These are phyloP conservation scores for Yponomeuta evonymella DNA, from an alignment of 2,888 invertebrate genomes.

Conservation along the genomic window DNA sequence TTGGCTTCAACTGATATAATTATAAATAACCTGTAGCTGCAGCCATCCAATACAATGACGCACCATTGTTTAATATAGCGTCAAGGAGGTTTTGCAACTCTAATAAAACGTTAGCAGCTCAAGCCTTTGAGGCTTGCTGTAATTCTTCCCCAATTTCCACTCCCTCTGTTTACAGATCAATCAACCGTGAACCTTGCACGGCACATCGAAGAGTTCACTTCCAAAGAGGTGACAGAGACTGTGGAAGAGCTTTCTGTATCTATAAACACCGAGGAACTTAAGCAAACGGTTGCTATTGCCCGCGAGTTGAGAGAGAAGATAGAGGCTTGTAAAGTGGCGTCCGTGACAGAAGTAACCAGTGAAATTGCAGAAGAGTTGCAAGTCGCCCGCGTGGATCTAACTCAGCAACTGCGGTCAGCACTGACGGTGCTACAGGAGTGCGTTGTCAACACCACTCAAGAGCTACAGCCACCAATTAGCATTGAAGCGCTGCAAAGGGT, in stretches of 20 bases:
- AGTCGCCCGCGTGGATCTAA: slow-evolving; percentile 23
- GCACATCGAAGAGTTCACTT: slow-evolving; percentile 34
- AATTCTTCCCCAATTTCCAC: background rate
- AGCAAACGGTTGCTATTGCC: slow-evolving; percentile 28
- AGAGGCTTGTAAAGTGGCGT: slow-evolving; percentile 15
- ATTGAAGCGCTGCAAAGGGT: slow-evolving; percentile 32
- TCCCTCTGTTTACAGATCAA: slow-evolving; percentile 6
- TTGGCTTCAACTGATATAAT: too few relatives aligned
- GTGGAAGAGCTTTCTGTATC: slow-evolving; percentile 27
- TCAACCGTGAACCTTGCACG: slow-evolving; percentile 25
- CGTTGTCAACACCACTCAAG: slow-evolving; percentile 24
- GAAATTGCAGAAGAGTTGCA: background rate
- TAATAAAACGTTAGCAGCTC: too few relatives aligned
- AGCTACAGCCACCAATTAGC: slow-evolving; percentile 26
- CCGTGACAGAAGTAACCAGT: slow-evolving; percentile 2
- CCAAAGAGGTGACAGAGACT: slow-evolving; percentile 27
- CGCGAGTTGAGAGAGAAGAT: slow-evolving; percentile 27
- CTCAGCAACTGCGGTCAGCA: slow-evolving; percentile 27
- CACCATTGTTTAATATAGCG: too few relatives aligned
- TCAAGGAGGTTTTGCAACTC: too few relatives aligned
- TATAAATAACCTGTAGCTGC: too few relatives aligned
- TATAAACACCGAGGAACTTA: slow-evolving; percentile 29
- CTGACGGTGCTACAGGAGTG: slow-evolving; percentile 33
- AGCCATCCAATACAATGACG: too few relatives aligned
- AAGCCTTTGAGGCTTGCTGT: background rate